Evolutionary conservation across 2,888 invertebrate genomes (phyloP).

Genomic region (Harmothoe impar): DNA sequence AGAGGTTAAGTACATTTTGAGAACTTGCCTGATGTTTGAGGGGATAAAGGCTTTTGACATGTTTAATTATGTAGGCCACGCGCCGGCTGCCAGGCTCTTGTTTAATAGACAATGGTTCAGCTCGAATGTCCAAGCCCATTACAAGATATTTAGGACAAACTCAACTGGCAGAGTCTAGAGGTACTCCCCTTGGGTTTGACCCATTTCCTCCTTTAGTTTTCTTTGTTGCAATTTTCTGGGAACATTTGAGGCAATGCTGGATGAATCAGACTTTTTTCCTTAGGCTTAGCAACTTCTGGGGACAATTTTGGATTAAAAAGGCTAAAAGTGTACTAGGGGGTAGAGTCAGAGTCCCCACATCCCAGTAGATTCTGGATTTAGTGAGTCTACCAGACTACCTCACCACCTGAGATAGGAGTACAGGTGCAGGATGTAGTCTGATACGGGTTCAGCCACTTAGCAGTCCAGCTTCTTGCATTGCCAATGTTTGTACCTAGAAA

Average conservation of each 20-base stretch:
- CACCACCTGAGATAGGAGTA: background rate
- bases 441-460: constrained; percentile 8
- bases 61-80: constrained; percentile 2
- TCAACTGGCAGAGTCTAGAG: too few relatives aligned
- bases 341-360: background rate
- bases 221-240: too few relatives aligned
- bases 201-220: too few relatives aligned
- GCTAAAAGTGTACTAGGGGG: too few relatives aligned
- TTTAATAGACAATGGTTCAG: background rate
- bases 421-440: constrained; percentile 6
- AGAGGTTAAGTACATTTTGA: background rate
- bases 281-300: too few relatives aligned
- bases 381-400: too few relatives aligned
- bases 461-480: background rate
- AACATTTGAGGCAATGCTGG: too few relatives aligned
- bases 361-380: background rate
- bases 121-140: background rate
- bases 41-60: background rate
- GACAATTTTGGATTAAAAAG: too few relatives aligned
- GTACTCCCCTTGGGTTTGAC: too few relatives aligned
- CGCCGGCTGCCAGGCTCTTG: background rate
- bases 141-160: too few relatives aligned
- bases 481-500: background rate
- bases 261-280: too few relatives aligned
- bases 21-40: background rate